Base-by-base conservation (phyloP, 37 sponge, comb jelly and placozoan genomes). In the Ephydatia muelleri region DNA sequence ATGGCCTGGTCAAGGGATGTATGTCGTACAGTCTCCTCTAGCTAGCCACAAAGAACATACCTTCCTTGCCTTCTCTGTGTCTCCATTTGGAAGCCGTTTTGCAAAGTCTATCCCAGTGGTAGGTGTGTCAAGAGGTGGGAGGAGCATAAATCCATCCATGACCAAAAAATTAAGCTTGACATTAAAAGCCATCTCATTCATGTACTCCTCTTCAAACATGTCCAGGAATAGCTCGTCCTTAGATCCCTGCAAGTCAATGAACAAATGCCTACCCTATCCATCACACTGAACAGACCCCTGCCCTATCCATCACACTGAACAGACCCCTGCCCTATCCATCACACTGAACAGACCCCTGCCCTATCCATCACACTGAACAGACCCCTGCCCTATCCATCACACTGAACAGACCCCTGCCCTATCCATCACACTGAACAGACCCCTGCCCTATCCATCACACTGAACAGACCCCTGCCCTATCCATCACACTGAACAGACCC, bases 91-190 rank as follows among this genome's bases (percentile, higher is more conserved):
- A 30, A 97, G 88, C 67, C 98, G 84, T 21, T 89, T 85, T 31
- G 93, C 86, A 77, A 97, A 95, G 75, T 93, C 96, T 65, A 97
- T 92, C 13, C 97, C 96, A 67, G 98, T 95, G 12, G 93, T 85
- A 21, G 98, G 96, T 5, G 98, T 95, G 88, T 85, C 90, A 35
- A 90, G 86, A 25, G 95, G 96, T 21, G 94, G 94, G 72, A 97
- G 94, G n/a, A 97, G 85, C 90, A 95, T 90, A 67, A 88, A 81
- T n/a, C 79, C 90, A 39, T 97, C 96, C 82, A 88, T 93, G 86
- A 95, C 80, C 68, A 96, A 84, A 40, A 82, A 87, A 11, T 74
- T 81, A 19, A 86, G 64, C n/a, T 90, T 86, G 32, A 91, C 48
- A 8, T 75, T 40, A 57, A 84, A 82, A 4, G 65, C 94, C 79